Evolutionary conservation across 1,140 invertebrate genomes (phyloP), one percentile per base, ranked within the genome.

Genomic region (Euwallacea fornicatus): DNA sequence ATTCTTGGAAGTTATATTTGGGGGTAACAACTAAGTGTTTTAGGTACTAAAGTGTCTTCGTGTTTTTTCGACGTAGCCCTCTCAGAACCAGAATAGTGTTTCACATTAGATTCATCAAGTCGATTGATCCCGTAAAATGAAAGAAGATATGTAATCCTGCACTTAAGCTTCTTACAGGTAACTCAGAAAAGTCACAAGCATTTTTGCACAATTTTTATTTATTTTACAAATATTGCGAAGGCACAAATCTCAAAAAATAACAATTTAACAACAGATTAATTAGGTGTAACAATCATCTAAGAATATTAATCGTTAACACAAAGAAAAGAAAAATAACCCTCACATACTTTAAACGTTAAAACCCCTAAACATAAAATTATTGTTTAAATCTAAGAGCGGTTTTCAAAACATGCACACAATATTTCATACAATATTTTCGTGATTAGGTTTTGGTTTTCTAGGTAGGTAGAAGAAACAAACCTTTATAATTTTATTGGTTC

Each of bases 201-300:
- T 46, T 69, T 69, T 65, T 66, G 53, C 42, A 65, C 21, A 62
- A 53, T 42, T 72, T 72, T 71, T 73, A 62, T 78, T 78, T 79
- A 78, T 78, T 79, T 79, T 77, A 79, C 76, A 79, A 79, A 79
- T 77, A 75, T 79, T 72, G 78, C 78, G 72, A 79, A 79, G 78
- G 78, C 77, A 79, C 78, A 79, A 79, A 78, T 79, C 77, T 79
- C 74, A 78, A 79, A 78, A 66, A 78, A 76, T 72, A 74, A 77
- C 75, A 71, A 74, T 72, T 71, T 74, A 76, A 76, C 74, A 76
- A 77, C 71, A 33, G 33, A 68, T 60, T 53, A 68, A 55, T 50
- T 50, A 64, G 59, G 42, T 61, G 21, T 61, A 41, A n/a, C 55
- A 58, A 50, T 50, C 9, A 15, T 15, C 21, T 15, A 58, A 58